Percentiles rank a stretch among this genome's conserved stretches.
Conservation (phyloP, 1,140 invertebrate genomes). For the Pogonomyrmex californicus region DNA sequence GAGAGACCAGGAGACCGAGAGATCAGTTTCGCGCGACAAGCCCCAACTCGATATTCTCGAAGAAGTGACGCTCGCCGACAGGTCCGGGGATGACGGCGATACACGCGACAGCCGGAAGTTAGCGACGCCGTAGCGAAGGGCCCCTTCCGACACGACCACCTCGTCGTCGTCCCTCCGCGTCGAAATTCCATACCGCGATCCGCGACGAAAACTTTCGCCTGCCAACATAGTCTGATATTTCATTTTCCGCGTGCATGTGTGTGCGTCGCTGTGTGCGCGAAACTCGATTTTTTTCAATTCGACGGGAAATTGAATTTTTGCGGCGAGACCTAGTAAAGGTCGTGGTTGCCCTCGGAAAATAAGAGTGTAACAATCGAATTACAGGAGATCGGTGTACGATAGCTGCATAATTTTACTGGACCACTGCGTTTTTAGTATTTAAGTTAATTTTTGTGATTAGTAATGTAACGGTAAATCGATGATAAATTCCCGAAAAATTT, state of each 20-base stretch:
- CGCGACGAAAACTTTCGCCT: slow-evolving; percentile 20
- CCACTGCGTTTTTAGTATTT: neutral
- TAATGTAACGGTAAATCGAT: neutral
- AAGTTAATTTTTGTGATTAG: neutral
- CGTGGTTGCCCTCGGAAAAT: neutral
- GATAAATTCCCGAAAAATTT: neutral
- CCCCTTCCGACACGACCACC: slow-evolving; percentile 8
- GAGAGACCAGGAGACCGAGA: slow-evolving; percentile 4
- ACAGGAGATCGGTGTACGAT: neutral
- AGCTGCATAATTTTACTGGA: neutral
- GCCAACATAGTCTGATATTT: slow-evolving; percentile 12
- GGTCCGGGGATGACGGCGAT: slow-evolving; percentile 5
- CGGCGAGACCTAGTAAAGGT: neutral
- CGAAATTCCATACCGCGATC: slow-evolving; percentile 26
- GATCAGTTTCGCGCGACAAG: slow-evolving; percentile 33
- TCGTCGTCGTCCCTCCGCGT: neutral
- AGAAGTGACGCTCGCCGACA: slow-evolving; percentile 38
- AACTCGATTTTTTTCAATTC: slow-evolving; percentile 9
- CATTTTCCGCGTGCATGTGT: slow-evolving; percentile 1
- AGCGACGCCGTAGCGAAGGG: neutral
- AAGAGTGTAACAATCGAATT: neutral
- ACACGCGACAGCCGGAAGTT: slow-evolving; percentile 32
- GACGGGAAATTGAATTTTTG: slow-evolving; percentile 45
- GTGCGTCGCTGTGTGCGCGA: too few relatives aligned
- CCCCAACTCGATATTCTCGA: slow-evolving; percentile 39